Evolutionary conservation across 2,113 vertebrate species (phyloP).

Genomic region (Ornithorhynchus anatinus): DNA sequence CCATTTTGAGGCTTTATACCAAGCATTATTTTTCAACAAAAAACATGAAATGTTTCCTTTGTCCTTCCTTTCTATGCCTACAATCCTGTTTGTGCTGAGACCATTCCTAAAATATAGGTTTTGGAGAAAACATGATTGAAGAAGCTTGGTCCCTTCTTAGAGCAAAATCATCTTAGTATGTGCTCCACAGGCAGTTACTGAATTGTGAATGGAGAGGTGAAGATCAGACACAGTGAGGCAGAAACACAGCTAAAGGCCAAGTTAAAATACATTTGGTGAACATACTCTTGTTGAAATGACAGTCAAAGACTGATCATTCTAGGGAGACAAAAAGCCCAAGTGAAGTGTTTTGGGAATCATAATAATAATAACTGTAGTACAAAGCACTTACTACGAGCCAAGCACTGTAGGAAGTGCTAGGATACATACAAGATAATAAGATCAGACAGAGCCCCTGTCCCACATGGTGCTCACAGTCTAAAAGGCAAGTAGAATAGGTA

Average conservation of each 20-base stretch:
- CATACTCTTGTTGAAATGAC: neutral
- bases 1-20: slow-evolving; percentile 2
- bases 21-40: neutral
- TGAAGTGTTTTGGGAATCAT: neutral
- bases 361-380: neutral
- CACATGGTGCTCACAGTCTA: too few relatives aligned
- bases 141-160: neutral
- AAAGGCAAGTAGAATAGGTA: too few relatives aligned
- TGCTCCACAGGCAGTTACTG: slow-evolving; percentile 12
- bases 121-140: neutral
- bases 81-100: slow-evolving; percentile 18
- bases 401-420: neutral
- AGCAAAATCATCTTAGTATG: slow-evolving; percentile 14
- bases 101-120: slow-evolving; percentile 20
- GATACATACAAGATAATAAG: too few relatives aligned
- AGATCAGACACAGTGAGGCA: neutral
- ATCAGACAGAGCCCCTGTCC: too few relatives aligned
- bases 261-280: slow-evolving; percentile 6
- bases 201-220: slow-evolving; percentile 3
- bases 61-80: slow-evolving; percentile 19
- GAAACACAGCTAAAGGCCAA: neutral
- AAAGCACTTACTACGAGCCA: neutral
- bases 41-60: slow-evolving; percentile 9
- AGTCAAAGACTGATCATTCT: neutral
- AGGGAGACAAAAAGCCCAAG: slow-evolving; percentile 2